Conservation (phyloP, 2,113 vertebrate genomes). For the Proteles cristata region DNA sequence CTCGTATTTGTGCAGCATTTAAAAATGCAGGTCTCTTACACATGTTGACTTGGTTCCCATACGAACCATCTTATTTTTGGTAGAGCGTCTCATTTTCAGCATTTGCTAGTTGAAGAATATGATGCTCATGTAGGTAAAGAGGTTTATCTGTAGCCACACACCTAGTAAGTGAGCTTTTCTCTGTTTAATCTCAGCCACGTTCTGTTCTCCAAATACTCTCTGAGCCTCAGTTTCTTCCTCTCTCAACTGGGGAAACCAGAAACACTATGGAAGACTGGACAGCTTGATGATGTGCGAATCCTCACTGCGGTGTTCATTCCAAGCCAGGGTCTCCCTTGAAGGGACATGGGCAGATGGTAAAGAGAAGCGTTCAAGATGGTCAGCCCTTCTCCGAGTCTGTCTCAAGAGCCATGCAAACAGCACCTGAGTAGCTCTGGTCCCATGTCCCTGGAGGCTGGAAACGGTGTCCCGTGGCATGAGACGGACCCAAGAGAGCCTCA, state of each 20-base stretch:
- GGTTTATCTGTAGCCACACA: background rate
- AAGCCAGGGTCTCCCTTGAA: too few species aligned
- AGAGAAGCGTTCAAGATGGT: background rate
- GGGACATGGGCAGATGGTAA: background rate
- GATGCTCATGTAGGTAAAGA: background rate
- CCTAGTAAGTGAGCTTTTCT: background rate
- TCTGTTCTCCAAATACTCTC: background rate
- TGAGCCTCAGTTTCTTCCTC: background rate
- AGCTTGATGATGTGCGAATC: too few species aligned
- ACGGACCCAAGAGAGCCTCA: background rate
- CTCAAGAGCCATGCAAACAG: background rate
- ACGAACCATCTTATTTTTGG: background rate
- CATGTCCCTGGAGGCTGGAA: background rate
- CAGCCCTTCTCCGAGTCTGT: background rate
- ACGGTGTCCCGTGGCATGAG: rapidly evolving
- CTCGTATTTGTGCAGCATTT: background rate
- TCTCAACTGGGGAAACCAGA: background rate
- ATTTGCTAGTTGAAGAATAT: background rate
- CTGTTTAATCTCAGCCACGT: background rate
- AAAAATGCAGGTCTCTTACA: background rate
- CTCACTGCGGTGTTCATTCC: rapidly evolving
- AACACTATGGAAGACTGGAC: background rate
- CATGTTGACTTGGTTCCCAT: background rate
- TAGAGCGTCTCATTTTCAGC: background rate
- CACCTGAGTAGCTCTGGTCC: background rate